phyloP scores from a whole-genome alignment of 2,113 vertebrate species.

The Microtus richardsoni region DNA sequence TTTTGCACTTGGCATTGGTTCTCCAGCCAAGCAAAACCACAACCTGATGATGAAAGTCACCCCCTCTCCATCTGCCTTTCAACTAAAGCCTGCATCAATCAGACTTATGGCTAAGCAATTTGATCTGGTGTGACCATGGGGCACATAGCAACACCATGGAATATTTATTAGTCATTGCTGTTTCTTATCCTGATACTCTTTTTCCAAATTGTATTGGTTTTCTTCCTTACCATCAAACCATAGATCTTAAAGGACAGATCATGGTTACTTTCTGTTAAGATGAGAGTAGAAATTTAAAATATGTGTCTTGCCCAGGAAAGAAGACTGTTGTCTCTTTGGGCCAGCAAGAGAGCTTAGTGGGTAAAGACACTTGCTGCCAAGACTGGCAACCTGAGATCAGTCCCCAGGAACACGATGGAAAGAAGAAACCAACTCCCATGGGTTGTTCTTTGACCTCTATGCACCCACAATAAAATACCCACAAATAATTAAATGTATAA shows the following conservation, averaged over 20 bases:
- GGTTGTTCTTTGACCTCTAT: background rate
- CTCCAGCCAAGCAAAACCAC: conserved; percentile 64
- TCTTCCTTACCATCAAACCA: conserved; percentile 22
- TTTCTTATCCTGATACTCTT: background rate
- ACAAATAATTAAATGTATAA: background rate
- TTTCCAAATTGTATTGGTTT: background rate
- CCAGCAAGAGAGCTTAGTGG: too few relatives aligned
- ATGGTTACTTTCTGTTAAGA: background rate
- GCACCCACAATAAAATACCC: background rate
- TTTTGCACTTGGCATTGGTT: conserved; percentile 28
- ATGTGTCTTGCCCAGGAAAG: background rate
- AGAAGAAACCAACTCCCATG: background rate
- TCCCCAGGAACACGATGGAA: background rate
- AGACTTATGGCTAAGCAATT: conserved; percentile 42
- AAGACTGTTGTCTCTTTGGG: background rate
- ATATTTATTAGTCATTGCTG: conserved; percentile 44
- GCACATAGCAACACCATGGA: conserved; percentile 59
- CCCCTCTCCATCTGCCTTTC: background rate
- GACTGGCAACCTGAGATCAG: background rate
- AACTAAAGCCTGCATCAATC: conserved; percentile 21
- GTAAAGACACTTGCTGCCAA: background rate
- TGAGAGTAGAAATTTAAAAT: conserved; percentile 34
- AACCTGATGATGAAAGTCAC: conserved; percentile 47
- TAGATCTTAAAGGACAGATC: conserved; percentile 1
- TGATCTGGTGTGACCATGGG: conserved; percentile 56